Evolutionary conservation across 2,797 vertebrate species (phyloP).

Genomic region (Salmo trutta): DNA sequence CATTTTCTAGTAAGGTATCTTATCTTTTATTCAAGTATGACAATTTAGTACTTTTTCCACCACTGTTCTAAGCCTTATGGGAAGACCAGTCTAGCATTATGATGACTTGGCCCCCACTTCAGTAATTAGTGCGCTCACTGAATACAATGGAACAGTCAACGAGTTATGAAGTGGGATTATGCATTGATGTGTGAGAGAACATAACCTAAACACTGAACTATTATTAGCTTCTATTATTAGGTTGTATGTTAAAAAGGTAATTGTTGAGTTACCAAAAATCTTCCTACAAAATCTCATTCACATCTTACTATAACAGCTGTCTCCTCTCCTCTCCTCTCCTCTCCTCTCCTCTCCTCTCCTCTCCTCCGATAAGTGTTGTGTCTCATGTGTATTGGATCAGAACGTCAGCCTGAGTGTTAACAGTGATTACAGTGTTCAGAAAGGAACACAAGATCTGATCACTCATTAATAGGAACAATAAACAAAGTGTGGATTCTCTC

Average conservation of each 20-base stretch:
- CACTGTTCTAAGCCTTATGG: too few relatives aligned
- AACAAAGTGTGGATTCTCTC: background rate
- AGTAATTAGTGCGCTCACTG: conserved; percentile 28
- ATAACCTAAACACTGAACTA: too few relatives aligned
- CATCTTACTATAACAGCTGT: background rate
- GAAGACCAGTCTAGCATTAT: too few relatives aligned
- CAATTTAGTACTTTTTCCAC: too few relatives aligned
- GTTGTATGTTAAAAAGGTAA: too few relatives aligned
- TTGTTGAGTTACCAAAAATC: too few relatives aligned
- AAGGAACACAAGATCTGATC: background rate
- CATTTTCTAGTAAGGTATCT: too few relatives aligned
- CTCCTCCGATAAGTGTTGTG: background rate
- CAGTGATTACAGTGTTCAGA: background rate
- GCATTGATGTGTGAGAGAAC: conserved; percentile 19
- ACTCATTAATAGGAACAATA: conserved; percentile 1
- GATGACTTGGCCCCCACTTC: too few relatives aligned
- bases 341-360: background rate
- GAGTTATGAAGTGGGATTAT: conserved; percentile 32
- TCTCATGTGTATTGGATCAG: background rate
- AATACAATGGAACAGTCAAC: conserved; percentile 24
- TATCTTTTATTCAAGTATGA: too few relatives aligned
- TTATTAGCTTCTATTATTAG: too few relatives aligned
- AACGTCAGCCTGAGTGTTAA: background rate
- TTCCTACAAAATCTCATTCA: background rate
- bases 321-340: background rate